A percentile compares a stretch with the other conserved stretches of the same genome.
phyloP scores from a whole-genome alignment of 2,888 invertebrate genomes.

The Lutraria lutraria region DNA sequence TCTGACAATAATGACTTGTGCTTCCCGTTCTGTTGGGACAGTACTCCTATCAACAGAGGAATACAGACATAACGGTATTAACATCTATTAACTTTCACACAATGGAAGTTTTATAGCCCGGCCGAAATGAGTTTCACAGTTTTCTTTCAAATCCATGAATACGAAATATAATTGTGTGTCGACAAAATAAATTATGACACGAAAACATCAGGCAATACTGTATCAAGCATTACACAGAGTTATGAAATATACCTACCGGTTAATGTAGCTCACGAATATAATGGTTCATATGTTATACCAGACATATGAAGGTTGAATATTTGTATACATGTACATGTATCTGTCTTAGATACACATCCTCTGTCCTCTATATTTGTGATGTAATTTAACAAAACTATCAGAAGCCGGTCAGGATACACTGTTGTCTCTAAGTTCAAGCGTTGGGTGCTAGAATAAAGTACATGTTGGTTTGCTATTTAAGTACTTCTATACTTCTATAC shows the following conservation, averaged over 20 bases:
- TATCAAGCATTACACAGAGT: not conserved
- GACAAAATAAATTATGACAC: conserved; percentile 5
- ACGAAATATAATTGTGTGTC: conserved; percentile 30
- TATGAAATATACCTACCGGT: not conserved
- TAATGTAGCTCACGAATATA: not conserved
- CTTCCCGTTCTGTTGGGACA: not conserved
- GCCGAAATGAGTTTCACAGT: conserved; percentile 48
- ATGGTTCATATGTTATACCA: not conserved
- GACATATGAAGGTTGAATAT: not conserved
- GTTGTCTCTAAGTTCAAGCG: not conserved
- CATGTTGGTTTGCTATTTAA: no score
- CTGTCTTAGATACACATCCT: not conserved
- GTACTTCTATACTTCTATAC: no score
- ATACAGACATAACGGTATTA: conserved; percentile 21
- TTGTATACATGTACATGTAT: not conserved
- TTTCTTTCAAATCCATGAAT: conserved; percentile 32
- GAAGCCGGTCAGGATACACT: not conserved
- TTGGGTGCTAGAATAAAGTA: no score
- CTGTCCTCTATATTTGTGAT: not conserved
- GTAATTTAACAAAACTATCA: not conserved
- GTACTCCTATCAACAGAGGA: not conserved
- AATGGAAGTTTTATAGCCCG: conserved; percentile 31
- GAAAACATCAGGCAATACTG: not conserved
- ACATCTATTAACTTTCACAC: conserved; percentile 39
- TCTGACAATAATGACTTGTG: not conserved